Evolutionary conservation across 2,888 invertebrate genomes (phyloP).

Genomic region (Abrostola triplasia): DNA sequence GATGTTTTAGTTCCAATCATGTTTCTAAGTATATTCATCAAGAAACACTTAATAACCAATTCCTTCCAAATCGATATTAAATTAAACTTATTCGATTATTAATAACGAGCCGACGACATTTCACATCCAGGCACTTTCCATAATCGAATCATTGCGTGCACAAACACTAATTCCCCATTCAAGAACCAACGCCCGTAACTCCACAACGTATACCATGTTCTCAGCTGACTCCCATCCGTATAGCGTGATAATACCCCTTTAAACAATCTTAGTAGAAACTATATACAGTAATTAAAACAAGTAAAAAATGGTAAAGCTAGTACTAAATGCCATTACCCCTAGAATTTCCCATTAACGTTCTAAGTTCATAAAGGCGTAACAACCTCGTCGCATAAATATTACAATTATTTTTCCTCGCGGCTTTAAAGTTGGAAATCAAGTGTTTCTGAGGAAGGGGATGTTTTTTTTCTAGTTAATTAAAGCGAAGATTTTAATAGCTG

Average conservation of each 20-base stretch:
- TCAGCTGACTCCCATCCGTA: neutral
- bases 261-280: constrained; percentile 21
- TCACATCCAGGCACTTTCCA: too few species aligned
- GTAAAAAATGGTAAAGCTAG: constrained; percentile 22
- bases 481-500: constrained; percentile 71
- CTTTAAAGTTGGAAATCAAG: constrained; percentile 37
- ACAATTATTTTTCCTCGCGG: constrained; percentile 9
- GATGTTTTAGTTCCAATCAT: too few species aligned
- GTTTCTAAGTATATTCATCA: too few species aligned
- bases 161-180: too few species aligned
- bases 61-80: too few species aligned
- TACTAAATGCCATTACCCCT: constrained; percentile 52
- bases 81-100: too few species aligned
- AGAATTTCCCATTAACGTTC: constrained; percentile 32
- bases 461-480: constrained; percentile 69
- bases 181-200: too few species aligned
- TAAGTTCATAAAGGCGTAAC: constrained; percentile 30
- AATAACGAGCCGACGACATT: too few species aligned
- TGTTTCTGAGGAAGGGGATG: constrained; percentile 43
- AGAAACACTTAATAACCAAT: too few species aligned
- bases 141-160: too few species aligned
- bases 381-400: constrained; percentile 14
- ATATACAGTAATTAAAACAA: constrained; percentile 27
- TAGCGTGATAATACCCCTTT: constrained; percentile 32
- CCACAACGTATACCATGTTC: neutral